These are phyloP conservation scores for Cepaea nemoralis DNA, from an alignment of 1,140 invertebrate genomes.

Conservation along the genomic window DNA sequence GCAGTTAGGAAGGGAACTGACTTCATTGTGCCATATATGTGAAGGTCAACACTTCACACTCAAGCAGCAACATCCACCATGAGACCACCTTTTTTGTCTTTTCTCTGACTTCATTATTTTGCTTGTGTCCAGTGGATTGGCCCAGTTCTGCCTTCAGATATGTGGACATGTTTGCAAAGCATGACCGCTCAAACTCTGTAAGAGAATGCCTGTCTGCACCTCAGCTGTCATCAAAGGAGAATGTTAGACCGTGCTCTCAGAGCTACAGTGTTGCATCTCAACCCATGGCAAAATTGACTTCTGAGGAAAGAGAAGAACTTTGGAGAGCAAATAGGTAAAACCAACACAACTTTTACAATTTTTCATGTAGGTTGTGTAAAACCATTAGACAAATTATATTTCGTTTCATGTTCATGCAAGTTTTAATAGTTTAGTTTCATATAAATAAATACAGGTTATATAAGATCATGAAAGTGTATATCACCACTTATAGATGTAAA, in stretches of 20 bases:
- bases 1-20: too few species aligned
- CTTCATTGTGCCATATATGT: not conserved
- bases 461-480: too few species aligned
- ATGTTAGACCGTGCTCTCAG: not conserved
- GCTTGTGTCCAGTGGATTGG: slow-evolving; percentile 59
- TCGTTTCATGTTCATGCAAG: too few species aligned
- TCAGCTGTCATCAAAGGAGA: slow-evolving; percentile 47
- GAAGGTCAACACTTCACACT: not conserved
- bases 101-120: too few species aligned
- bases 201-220: slow-evolving; percentile 53
- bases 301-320: slow-evolving; percentile 53
- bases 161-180: slow-evolving; percentile 62
- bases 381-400: too few species aligned
- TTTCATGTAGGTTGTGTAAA: not conserved
- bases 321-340: slow-evolving; percentile 56
- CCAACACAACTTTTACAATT: not conserved
- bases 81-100: not conserved
- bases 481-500: too few species aligned
- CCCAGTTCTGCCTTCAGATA: slow-evolving; percentile 60
- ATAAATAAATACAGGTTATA: too few species aligned
- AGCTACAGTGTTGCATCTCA: slow-evolving; percentile 31
- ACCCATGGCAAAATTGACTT: slow-evolving; percentile 43
- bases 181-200: slow-evolving; percentile 57
- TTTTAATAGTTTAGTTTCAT: too few species aligned
- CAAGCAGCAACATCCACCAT: not conserved